Evolutionary conservation across 2,113 vertebrate genomes (phyloP), one percentile per base, ranked within the genome.

Genomic region (Alaudala cheleensis): DNA sequence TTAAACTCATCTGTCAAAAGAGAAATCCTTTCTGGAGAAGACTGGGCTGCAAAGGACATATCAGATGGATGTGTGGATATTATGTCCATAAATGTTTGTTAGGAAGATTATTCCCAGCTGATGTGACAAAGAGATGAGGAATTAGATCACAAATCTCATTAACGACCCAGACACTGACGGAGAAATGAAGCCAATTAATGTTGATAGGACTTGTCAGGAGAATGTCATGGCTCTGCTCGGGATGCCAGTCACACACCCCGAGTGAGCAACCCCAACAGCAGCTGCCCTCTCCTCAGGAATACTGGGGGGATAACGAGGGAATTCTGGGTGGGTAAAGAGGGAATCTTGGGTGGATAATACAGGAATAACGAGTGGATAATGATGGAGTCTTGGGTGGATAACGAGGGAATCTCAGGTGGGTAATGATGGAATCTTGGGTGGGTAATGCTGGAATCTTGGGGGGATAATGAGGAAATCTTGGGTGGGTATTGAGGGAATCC

Each of bases 1-100:
- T 96, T 95, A 96, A 95, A 94, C 73, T 95, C 89, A 96, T 96
- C 90, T 91, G 91, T 95, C 95, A 96, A 86, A 57, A n/a, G 0
- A 90, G 80, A 77, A 96, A 88, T 19, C 17, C 40, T 87, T 92
- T 29, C 44, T 80, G 78, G 78, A 87, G 89, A 49, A 57, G 20
- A 3, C 44, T 49, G 89, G 78, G 7, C 12, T 66, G 81, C 7
- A 76, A 37, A 81, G 92, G 93, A 91, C 31, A 0, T 1, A 9
- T 47, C 31, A 0, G 12, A 81, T 69, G 70, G 69, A 84, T 39
- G 58, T 65, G 83, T 42, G 89, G 44, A 62, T 81, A 91, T 95
- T 53, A 74, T 51, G 73, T 67, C 92, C 91, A 66, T 95, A 95
- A 93, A 93, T 95, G 95, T 97, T 97, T 94, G 95, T 95, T 95